Percentiles rank a stretch among this genome's conserved stretches.
Evolutionary conservation across 2,888 invertebrate species (phyloP).

Genomic region (Xestia c-nigrum): DNA sequence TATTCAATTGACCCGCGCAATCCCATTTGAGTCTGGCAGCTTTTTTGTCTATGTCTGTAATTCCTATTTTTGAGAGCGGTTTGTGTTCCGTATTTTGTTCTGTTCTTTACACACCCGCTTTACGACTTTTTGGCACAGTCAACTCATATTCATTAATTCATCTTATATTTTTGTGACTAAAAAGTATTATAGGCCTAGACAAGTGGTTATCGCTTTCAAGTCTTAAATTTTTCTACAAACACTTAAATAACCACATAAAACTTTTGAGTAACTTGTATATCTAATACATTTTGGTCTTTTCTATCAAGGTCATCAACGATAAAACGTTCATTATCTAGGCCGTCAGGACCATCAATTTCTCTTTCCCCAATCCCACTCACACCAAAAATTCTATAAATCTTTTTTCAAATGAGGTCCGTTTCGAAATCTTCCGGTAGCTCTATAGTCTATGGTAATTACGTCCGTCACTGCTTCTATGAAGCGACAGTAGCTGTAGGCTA

Average conservation of each 20-base stretch:
- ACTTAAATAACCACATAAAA: too few species aligned
- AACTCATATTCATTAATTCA: too few species aligned
- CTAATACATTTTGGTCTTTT: not conserved
- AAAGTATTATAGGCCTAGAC: too few species aligned
- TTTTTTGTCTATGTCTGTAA: not conserved
- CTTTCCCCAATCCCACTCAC: not conserved
- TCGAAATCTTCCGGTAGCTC: constrained; percentile 43
- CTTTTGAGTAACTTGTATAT: not conserved
- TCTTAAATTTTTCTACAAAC: too few species aligned
- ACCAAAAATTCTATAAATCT: constrained; percentile 41
- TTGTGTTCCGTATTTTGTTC: not conserved
- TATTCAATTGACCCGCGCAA: not conserved
- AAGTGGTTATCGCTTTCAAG: too few species aligned
- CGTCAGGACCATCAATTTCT: not conserved
- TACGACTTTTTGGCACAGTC: too few species aligned
- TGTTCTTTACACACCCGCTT: not conserved
- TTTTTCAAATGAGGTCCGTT: constrained; percentile 44
- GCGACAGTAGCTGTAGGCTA: constrained; percentile 49
- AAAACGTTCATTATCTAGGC: not conserved
- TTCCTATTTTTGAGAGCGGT: not conserved
- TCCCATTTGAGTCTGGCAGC: not conserved
- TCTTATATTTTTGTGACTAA: too few species aligned
- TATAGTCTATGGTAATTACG: constrained; percentile 52
- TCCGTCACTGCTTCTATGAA: constrained; percentile 24
- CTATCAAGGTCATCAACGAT: not conserved